A percentile compares a stretch with the other conserved stretches of the same genome.
phyloP scores from a whole-genome alignment of 2,113 vertebrate genomes.

The Potamarius usumacintae region DNA sequence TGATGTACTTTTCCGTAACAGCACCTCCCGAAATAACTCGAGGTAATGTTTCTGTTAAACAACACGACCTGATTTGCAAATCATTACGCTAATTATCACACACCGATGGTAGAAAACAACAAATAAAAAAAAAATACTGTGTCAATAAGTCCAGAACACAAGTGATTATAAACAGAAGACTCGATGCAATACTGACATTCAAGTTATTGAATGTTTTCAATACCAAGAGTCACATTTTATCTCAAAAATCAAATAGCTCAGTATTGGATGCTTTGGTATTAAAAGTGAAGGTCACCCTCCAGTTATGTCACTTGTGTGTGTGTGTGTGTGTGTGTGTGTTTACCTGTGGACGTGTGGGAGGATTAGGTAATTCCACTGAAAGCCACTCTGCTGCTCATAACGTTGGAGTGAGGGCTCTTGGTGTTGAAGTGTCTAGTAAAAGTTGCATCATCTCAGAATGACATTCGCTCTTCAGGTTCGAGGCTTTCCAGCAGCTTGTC shows the following conservation, averaged over 20 bases:
- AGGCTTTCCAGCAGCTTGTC: conserved; percentile 32
- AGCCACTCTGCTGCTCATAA: conserved; percentile 35
- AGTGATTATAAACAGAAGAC: background rate
- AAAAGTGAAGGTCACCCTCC: background rate
- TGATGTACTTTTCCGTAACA: background rate
- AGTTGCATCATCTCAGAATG: conserved; percentile 36
- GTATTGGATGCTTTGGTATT: background rate
- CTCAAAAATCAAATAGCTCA: background rate
- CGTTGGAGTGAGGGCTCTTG: conserved; percentile 36
- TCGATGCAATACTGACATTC: background rate
- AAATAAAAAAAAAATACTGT: background rate
- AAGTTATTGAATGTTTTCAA: background rate
- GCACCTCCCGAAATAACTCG: background rate
- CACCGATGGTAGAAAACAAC: too few relatives aligned
- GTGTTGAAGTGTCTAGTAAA: conserved; percentile 33
- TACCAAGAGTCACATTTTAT: background rate
- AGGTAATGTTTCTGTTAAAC: background rate
- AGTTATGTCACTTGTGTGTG: background rate
- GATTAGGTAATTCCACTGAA: conserved; percentile 49
- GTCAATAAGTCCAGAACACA: background rate
- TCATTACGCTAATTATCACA: too few relatives aligned
- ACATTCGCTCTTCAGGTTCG: conserved; percentile 17
- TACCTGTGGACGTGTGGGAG: conserved; percentile 30
- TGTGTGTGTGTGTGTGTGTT: conserved; percentile 4
- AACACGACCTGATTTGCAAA: background rate